phyloP scores from a whole-genome alignment of 2,888 invertebrate species.

The Geophilus truncorum region DNA sequence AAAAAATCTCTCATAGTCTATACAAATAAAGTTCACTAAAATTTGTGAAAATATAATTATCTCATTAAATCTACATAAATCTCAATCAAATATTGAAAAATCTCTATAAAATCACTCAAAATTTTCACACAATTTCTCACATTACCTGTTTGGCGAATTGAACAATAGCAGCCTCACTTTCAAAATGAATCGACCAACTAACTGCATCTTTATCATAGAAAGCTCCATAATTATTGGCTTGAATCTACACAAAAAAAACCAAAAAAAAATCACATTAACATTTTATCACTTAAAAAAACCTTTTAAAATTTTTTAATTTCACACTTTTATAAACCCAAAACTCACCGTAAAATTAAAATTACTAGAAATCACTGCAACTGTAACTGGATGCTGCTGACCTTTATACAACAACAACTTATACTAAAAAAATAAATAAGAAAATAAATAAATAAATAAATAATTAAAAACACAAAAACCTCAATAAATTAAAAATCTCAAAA shows the following conservation, averaged over 20 bases:
- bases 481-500: not conserved
- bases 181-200: constrained; percentile 33
- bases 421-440: not conserved
- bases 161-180: not conserved
- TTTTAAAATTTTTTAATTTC: too few relatives aligned
- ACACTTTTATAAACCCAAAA: not conserved
- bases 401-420: constrained; percentile 14
- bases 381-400: not conserved
- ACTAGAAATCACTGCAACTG: not conserved
- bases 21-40: too few relatives aligned
- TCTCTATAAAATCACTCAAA: too few relatives aligned
- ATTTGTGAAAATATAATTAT: too few relatives aligned
- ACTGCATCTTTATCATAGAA: constrained; percentile 26
- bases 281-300: too few relatives aligned
- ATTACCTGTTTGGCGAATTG: constrained; percentile 33
- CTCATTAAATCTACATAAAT: too few relatives aligned
- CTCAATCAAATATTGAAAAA: too few relatives aligned
- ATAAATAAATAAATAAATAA: not conserved
- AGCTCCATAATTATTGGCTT: constrained; percentile 32
- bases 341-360: not conserved
- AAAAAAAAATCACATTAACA: not conserved
- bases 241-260: not conserved
- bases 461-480: not conserved
- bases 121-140: too few relatives aligned
- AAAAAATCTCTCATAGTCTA: too few relatives aligned